Percentiles rank a stretch among this genome's conserved stretches.
Evolutionary conservation across 1,140 invertebrate genomes (phyloP).

Genomic region (Phymastichus coffea): DNA sequence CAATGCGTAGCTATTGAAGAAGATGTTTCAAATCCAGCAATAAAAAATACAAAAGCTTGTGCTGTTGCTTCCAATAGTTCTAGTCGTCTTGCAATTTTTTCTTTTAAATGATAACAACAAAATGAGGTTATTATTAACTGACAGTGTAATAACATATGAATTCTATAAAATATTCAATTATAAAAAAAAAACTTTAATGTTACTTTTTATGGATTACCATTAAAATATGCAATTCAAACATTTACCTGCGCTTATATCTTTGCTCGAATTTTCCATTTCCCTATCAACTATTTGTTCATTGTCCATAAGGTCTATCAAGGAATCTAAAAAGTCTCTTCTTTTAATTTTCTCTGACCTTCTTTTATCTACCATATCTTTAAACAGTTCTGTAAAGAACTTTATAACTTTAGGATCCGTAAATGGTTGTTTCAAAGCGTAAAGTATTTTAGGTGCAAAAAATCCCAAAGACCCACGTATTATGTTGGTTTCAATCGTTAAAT

Average conservation of each 20-base stretch:
- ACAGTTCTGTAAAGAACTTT: constrained; percentile 54
- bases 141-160: background rate
- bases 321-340: constrained; percentile 51
- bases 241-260: constrained; percentile 45
- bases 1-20: constrained; percentile 37
- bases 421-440: constrained; percentile 19
- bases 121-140: background rate
- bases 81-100: constrained; percentile 43
- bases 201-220: background rate
- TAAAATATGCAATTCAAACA: background rate
- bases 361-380: constrained; percentile 55
- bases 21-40: constrained; percentile 51
- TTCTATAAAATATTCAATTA: background rate
- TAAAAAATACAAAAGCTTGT: constrained; percentile 37
- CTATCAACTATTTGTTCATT: constrained; percentile 36
- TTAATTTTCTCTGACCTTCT: constrained; percentile 49
- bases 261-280: constrained; percentile 21
- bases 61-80: constrained; percentile 33
- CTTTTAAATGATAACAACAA: background rate
- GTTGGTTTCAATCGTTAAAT: constrained; percentile 9
- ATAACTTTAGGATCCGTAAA: constrained; percentile 32
- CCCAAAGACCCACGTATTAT: background rate
- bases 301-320: constrained; percentile 40
- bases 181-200: background rate
- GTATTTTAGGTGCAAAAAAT: constrained; percentile 23